Evolutionary conservation across 37 sponge, comb jelly and placozoan genomes (phyloP), one percentile per base, ranked within the genome.

Genomic region (Eunapius fragilis): DNA sequence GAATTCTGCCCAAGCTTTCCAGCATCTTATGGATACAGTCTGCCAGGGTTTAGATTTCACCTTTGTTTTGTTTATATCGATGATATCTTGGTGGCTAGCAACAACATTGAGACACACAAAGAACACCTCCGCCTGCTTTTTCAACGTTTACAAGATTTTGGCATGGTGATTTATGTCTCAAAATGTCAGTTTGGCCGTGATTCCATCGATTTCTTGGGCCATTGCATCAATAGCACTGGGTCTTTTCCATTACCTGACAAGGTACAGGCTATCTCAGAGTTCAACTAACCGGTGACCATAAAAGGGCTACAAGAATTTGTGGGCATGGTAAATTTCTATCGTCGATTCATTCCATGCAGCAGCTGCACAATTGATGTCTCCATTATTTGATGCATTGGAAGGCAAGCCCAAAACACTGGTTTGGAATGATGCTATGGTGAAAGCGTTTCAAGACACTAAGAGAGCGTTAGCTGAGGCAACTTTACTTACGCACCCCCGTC

Each of bases 31-130:
- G n/a, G n/a, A 87, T 70, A 72, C 26, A 6, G 81, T 87, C 76
- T 87, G 88, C 31, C 88, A 36, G 36, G 82, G 76, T 14, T 72
- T 77, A 12, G 77, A 76, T 34, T 74, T 84, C 35, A 36, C 58
- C 31, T n/a, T n/a, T n/a, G n/a, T n/a, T 41, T 84, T 34, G 69
- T 84, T 7, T 84, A 84, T 76, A 84, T 84, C 34, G 84, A 73
- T 33, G 76, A 84, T 69, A 84, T 84, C 73, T 71, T 84, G 58
- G 86, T 86, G 41, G 86, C 71, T 14, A 86, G 80, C 73, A 78
- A 77, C 38, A 37, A 86, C 82, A 25, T 38, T 32, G 50, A 5
- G 31, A 26, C 74, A 26, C 80, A 85, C 78, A 37, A 77, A 24
- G 41, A 68, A 25, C 86, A 86, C 80, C 88, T 81, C 3, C 68